These are phyloP conservation scores for Jordanella pulchra DNA, from an alignment of 2,797 vertebrate species.

Conservation along the genomic window DNA sequence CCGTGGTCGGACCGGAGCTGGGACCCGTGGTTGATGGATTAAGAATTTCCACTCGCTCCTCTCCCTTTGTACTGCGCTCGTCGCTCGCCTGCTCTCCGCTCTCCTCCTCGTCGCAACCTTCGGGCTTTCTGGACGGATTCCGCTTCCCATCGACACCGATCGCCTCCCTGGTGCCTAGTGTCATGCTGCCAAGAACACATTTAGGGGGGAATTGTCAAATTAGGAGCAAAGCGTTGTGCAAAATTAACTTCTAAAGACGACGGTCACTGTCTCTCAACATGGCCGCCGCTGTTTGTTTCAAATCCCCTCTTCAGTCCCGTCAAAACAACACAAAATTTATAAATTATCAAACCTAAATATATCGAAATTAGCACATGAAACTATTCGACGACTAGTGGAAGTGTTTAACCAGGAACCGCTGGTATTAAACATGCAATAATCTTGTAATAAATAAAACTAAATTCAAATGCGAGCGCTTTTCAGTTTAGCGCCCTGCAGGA, in stretches of 20 bases:
- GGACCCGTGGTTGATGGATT: constrained; percentile 78
- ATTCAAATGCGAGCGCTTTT: constrained; percentile 81
- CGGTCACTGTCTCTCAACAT: constrained; percentile 94
- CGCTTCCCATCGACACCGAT: constrained; percentile 88
- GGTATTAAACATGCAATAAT: constrained; percentile 37
- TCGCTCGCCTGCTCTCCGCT: constrained; percentile 87
- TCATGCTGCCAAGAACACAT: constrained; percentile 88
- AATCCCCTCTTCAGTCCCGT: constrained; percentile 93
- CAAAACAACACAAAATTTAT: constrained; percentile 83
- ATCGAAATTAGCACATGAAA: constrained; percentile 26
- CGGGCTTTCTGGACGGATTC: constrained; percentile 90
- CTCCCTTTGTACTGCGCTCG: constrained; percentile 95
- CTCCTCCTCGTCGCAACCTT: constrained; percentile 89
- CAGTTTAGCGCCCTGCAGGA: constrained; percentile 85
- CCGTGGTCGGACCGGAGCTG: constrained; percentile 72
- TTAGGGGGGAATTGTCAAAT: constrained; percentile 59
- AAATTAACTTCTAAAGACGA: constrained; percentile 86
- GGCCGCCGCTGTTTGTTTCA: constrained; percentile 99
- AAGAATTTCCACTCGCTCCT: constrained; percentile 85
- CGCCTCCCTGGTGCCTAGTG: constrained; percentile 92
- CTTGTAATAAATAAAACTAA: constrained; percentile 69
- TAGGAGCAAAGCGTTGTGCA: constrained; percentile 61
- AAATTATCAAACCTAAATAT: constrained; percentile 40
- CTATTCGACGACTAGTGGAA: constrained; percentile 5
- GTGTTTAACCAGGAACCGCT: constrained; percentile 34